Percentiles rank a stretch among this genome's conserved stretches.
Conservation (phyloP, 2,797 vertebrate genomes). For the Pterois miles region DNA sequence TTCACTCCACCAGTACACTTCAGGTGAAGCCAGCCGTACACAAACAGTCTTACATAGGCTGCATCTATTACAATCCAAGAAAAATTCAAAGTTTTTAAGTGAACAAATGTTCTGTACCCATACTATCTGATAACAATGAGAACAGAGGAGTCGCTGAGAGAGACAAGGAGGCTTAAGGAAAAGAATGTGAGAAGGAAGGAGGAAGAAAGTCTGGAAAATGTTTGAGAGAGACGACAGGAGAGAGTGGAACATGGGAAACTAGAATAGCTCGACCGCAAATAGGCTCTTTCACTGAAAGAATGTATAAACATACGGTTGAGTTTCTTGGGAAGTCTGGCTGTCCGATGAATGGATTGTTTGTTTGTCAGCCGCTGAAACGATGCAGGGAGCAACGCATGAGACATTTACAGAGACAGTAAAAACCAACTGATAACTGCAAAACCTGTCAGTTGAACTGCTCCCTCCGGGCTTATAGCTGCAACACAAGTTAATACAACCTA, state of each 20-base stretch:
- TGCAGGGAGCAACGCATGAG: conserved; percentile 30
- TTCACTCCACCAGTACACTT: not conserved
- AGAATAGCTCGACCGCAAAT: conserved; percentile 71
- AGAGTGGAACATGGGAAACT: conserved; percentile 58
- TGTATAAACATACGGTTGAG: conserved; percentile 73
- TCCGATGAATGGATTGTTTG: conserved; percentile 69
- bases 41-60: not conserved
- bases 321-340: conserved; percentile 66
- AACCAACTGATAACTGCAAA: conserved; percentile 5
- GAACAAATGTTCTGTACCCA: not conserved
- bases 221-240: conserved; percentile 49
- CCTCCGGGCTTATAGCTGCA: not conserved
- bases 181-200: conserved; percentile 9
- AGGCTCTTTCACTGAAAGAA: conserved; percentile 73
- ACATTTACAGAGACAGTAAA: conserved; percentile 28
- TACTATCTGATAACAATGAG: not conserved
- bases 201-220: conserved; percentile 43
- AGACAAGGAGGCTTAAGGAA: not conserved
- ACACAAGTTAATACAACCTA: not conserved
- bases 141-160: not conserved
- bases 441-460: not conserved
- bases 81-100: not conserved
- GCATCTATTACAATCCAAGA: not conserved
- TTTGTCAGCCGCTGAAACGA: conserved; percentile 59
- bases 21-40: not conserved